Percentiles rank a stretch among this genome's conserved stretches.
Conservation (phyloP, 2,888 invertebrate genomes). For the Acanthacorydalis orientalis region DNA sequence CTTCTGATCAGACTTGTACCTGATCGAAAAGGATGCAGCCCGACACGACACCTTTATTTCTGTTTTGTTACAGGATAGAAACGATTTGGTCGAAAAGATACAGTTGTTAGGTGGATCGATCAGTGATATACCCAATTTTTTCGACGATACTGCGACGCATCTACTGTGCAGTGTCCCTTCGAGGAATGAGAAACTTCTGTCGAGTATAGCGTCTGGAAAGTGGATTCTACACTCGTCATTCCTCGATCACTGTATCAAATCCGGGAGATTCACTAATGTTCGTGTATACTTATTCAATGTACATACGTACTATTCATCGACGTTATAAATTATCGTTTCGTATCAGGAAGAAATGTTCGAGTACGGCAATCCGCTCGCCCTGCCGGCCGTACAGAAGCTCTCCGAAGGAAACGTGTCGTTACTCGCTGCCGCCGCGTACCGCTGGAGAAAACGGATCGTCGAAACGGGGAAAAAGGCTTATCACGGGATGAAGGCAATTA, state of each 20-base stretch:
- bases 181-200: constrained; percentile 76
- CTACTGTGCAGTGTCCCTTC: constrained; percentile 53
- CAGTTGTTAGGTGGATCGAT: constrained; percentile 45
- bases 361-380: constrained; percentile 62
- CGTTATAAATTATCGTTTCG: constrained; percentile 2
- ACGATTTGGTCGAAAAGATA: constrained; percentile 36
- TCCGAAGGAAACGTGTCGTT: constrained; percentile 28
- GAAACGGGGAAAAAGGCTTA: constrained; percentile 26
- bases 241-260: constrained; percentile 44
- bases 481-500: constrained; percentile 34
- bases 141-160: constrained; percentile 54
- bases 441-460: constrained; percentile 47
- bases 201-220: constrained; percentile 72
- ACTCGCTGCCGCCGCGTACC: constrained; percentile 41
- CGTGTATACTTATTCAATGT: constrained; percentile 13
- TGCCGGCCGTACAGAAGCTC: constrained; percentile 27
- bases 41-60: no score
- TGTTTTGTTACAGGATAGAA: constrained; percentile 30
- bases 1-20: no score
- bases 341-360: constrained; percentile 65
- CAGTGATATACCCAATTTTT: constrained; percentile 30
- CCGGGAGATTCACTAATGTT: constrained; percentile 46
- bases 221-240: constrained; percentile 79
- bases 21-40: no score
- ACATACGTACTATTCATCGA: not conserved